These are phyloP conservation scores for Ficedula albicollis DNA, from an alignment of 2,797 vertebrate species.

Conservation along the genomic window DNA sequence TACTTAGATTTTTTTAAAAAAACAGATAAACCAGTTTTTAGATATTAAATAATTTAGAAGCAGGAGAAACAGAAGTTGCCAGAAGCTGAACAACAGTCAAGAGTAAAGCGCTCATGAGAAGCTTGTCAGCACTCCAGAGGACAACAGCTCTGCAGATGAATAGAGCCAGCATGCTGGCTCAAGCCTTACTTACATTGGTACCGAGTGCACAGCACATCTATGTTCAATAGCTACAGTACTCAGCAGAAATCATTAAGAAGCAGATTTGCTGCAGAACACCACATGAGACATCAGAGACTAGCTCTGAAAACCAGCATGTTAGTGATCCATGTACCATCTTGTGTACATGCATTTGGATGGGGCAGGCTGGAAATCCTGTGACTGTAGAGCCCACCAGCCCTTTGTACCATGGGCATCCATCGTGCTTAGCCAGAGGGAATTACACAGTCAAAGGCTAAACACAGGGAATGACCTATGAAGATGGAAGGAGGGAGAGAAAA, in stretches of 20 bases:
- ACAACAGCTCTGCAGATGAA: background rate
- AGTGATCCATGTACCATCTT: rapidly evolving
- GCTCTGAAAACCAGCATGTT: background rate
- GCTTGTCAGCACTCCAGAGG: background rate
- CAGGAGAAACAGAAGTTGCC: background rate
- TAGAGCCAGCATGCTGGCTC: background rate
- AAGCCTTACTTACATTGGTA: rapidly evolving
- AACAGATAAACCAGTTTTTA: background rate
- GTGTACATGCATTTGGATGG: background rate
- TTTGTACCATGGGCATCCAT: rapidly evolving
- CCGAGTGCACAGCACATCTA: background rate
- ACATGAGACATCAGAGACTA: background rate
- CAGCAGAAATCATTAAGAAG: background rate
- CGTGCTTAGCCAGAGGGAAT: background rate
- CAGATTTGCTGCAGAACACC: background rate
- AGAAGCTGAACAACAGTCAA: background rate
- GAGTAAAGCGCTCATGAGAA: background rate
- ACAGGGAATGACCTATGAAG: background rate
- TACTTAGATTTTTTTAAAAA: background rate
- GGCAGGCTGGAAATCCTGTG: background rate
- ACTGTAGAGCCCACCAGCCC: background rate
- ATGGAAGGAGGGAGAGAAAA: background rate
- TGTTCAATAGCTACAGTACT: background rate
- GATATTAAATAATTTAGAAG: background rate
- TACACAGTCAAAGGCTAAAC: background rate